Evolutionary conservation across 2,888 invertebrate species (phyloP), one percentile per base, ranked within the genome.

Genomic region (Cerceris ruficornis): DNA sequence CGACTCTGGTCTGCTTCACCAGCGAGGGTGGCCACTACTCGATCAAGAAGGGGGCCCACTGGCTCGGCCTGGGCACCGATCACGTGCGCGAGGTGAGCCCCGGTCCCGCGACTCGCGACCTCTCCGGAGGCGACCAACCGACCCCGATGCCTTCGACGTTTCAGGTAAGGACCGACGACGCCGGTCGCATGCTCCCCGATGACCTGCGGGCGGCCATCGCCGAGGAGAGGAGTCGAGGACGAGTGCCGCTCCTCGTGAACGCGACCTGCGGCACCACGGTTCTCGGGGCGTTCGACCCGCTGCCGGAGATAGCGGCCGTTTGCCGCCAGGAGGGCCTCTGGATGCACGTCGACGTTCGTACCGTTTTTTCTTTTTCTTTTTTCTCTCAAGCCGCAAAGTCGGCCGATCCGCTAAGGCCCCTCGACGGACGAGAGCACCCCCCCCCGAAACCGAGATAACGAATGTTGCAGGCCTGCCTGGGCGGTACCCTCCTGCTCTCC

Each of bases 1-100:
- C 95, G 4, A 95, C 95, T 1, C 90, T 97, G 83, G 95, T 95
- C 0, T 92, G 95, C 50, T 97, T 96, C 86, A 95, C 96, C 61
- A 97, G 97, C 5, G 95, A 96, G 88, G 96, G 96, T 89, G 94
- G 95, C 50, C 98, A 98, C 91, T 98, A 98, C 89, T 97, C 98
- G 1, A 94, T 97, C 13, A 94, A 94, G 87, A 97, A 97, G 92
- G 96, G 96, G 7, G 96, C 96, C 0, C 95, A 96, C 85, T 97
- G 96, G 95, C 93, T 98, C 11, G 98, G 98, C 0, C 93, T 98
- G n/a, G 98, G 98, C 0, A 95, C 95, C 0, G 95, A 97, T 28
- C 95, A 96, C 80, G 93, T 95, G 13, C 88, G 87, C 59, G 87
- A 90, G 85, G 92, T 92, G 77, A 0, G n/a, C 14, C 0, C 8